phyloP scores from a whole-genome alignment of 1,140 invertebrate species.

The Nasonia giraulti region DNA sequence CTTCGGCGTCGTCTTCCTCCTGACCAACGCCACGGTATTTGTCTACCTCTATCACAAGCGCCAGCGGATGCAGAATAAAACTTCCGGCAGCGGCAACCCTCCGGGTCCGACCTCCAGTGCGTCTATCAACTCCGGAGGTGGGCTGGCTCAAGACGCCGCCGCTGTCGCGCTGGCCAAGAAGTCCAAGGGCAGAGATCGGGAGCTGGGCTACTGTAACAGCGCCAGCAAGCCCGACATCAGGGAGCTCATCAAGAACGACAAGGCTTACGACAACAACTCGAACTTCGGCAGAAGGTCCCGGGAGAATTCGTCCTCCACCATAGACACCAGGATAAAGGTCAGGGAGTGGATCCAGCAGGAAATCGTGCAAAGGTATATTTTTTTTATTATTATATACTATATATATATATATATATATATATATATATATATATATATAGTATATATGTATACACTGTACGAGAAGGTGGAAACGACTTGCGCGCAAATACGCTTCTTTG shows the following conservation, averaged over 20 bases:
- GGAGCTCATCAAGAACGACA: slow-evolving; percentile 72
- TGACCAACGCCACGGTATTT: slow-evolving; percentile 88
- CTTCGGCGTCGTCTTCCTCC: slow-evolving; percentile 85
- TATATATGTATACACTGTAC: too few species aligned
- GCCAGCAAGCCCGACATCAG: slow-evolving; percentile 70
- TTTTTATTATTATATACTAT: too few species aligned
- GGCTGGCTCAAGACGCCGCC: background rate
- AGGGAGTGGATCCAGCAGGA: slow-evolving; percentile 88
- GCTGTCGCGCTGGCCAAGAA: slow-evolving; percentile 53
- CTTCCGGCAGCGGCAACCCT: background rate
- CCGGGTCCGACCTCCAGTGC: slow-evolving; percentile 62
- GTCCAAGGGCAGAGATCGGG: slow-evolving; percentile 53
- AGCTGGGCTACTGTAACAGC: slow-evolving; percentile 64
- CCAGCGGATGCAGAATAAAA: slow-evolving; percentile 75
- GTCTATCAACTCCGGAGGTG: background rate
- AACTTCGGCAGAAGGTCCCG: slow-evolving; percentile 79
- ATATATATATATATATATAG: too few species aligned
- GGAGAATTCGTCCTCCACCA: slow-evolving; percentile 84
- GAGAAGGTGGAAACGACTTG: background rate
- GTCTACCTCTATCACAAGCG: slow-evolving; percentile 86
- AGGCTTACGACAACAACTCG: slow-evolving; percentile 77
- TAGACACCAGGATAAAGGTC: slow-evolving; percentile 89
- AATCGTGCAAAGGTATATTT: slow-evolving; percentile 78
- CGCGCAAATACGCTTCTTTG: background rate
- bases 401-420: too few species aligned